Evolutionary conservation across 2,888 invertebrate genomes (phyloP), one percentile per base, ranked within the genome.

Genomic region (Macrosiphum euphorbiae): DNA sequence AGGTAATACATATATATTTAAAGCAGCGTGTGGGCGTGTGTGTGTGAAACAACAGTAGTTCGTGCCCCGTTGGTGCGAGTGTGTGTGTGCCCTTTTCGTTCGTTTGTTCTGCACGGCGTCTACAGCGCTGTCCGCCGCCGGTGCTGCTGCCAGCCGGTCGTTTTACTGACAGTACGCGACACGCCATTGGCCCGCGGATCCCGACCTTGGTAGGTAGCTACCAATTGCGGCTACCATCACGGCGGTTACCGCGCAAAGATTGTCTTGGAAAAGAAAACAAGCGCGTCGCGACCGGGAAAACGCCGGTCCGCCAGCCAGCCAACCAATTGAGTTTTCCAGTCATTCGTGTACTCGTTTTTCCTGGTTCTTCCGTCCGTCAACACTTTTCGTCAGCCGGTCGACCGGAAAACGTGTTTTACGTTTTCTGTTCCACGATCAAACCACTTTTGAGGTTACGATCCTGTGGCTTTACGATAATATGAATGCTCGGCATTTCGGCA

Each of bases 191-290:
- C 26, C 3, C 5, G 4, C 3, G 1, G 28, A 1, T 1, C 3
- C 1, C 52, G 52, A 90, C 90, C 86, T 94, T 94, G 90, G n/a
- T 4, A 11, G 24, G 3, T 8, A 3, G 0, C 41, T 8, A 41
- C 94, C 90, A 94, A 94, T 87, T 44, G 41, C 3, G 1, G 3
- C 0, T 4, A n/a, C 28, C 52, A 61, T 90, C 44, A 94, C 26
- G 52, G 11, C 20, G 24, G 20, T 0, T 7, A 3, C 7, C 1
- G 3, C 28, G 50, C 90, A 90, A 86, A 90, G 87, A 87, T 87
- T 87, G 50, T 90, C 94, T 67, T 94, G 94, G 90, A 94, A 52
- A 28, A 94, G 26, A 94, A 94, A 94, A 94, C 47, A 35, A 78
- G 8, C 20, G 78, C 52, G 78, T 50, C 44, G 52, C 52, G 55